phyloP scores from a whole-genome alignment of 2,113 vertebrate species.

The Piaya cayana region DNA sequence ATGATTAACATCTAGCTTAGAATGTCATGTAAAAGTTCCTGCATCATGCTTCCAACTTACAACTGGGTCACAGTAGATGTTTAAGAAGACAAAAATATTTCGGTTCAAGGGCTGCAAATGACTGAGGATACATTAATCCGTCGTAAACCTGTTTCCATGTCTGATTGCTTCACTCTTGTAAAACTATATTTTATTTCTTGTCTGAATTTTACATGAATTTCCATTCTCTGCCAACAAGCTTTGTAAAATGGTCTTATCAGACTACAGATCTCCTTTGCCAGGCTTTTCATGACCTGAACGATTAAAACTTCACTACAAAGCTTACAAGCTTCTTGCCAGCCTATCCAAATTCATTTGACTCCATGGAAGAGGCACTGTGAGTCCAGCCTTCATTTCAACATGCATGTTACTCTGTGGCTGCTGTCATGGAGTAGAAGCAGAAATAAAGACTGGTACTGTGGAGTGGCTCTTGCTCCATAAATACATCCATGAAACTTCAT shows the following conservation, averaged over 20 bases:
- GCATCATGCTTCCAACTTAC: background rate
- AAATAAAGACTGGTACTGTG: background rate
- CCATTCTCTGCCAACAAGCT: background rate
- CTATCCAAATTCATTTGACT: background rate
- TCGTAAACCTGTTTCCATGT: slow-evolving; percentile 4
- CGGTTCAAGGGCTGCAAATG: background rate
- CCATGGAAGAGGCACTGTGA: background rate
- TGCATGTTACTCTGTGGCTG: background rate
- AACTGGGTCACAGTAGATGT: background rate
- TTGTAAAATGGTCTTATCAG: background rate
- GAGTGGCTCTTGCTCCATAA: rapidly evolving
- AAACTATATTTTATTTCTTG: background rate
- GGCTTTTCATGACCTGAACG: background rate
- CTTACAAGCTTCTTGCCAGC: background rate
- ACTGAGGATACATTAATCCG: background rate
- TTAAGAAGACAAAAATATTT: background rate
- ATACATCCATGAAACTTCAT: background rate
- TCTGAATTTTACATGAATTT: slow-evolving; percentile 6
- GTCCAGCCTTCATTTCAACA: background rate
- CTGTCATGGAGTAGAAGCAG: background rate
- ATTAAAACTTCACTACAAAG: background rate
- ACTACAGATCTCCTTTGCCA: background rate
- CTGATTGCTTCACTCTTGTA: slow-evolving; percentile 4
- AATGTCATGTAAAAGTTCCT: background rate
- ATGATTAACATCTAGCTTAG: background rate